A percentile compares a stretch with the other conserved stretches of the same genome.
These are phyloP conservation scores for Digitonthophagus gazella DNA, from an alignment of 2,888 invertebrate genomes.

Conservation along the genomic window DNA sequence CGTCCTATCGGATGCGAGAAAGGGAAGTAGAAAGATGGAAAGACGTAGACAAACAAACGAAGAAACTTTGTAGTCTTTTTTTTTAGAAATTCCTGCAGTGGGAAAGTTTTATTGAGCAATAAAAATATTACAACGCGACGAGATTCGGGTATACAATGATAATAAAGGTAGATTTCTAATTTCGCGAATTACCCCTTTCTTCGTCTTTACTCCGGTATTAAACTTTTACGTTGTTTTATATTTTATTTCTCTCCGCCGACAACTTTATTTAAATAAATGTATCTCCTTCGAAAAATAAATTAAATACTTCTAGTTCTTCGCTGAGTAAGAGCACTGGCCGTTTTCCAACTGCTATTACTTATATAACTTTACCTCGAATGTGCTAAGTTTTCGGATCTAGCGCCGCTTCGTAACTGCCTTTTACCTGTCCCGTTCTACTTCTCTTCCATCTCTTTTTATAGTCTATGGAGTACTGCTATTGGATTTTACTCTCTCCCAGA, in stretches of 20 bases:
- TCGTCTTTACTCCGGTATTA: conserved; percentile 20
- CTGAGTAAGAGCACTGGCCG: conserved; percentile 4
- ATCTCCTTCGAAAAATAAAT: conserved; percentile 22
- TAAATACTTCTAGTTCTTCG: conserved; percentile 23
- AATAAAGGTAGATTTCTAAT: conserved; percentile 26
- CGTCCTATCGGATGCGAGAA: not conserved
- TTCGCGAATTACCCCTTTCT: conserved; percentile 23
- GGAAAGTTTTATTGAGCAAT: conserved; percentile 44
- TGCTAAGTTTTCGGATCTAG: conserved; percentile 21
- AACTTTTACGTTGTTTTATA: conserved; percentile 24
- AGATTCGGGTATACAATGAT: conserved; percentile 16
- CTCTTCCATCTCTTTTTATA: not conserved
- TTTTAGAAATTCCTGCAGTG: conserved; percentile 19
- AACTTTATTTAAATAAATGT: conserved; percentile 26
- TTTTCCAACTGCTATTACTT: conserved; percentile 24
- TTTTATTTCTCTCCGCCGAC: conserved; percentile 8
- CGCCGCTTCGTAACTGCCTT: conserved; percentile 11
- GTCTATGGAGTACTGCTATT: not conserved
- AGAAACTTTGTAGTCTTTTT: conserved; percentile 47
- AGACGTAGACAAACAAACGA: conserved; percentile 37
- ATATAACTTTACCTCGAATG: conserved; percentile 23
- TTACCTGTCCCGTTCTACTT: conserved; percentile 17
- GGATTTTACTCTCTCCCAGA: not conserved
- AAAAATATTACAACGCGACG: conserved; percentile 14
- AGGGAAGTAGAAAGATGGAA: not conserved